Base-by-base conservation (phyloP, 2,888 invertebrate species). In the Lepidochitona cinerea region DNA sequence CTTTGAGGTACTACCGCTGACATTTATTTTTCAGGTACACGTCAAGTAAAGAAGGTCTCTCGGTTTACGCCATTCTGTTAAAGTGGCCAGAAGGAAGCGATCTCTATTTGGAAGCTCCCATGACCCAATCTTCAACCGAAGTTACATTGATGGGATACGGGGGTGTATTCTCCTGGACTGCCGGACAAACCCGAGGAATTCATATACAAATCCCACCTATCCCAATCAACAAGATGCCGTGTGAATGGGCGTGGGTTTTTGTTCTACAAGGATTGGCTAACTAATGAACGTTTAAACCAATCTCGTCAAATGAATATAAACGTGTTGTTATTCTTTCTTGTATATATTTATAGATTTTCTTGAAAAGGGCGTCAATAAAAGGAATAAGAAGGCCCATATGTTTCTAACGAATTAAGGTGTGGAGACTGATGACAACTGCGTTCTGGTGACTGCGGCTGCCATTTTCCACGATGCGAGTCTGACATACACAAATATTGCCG, bases 61-160 rank as follows among this genome's bases (percentile, higher is more conserved):
- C 72, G 35, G 91, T 95, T 26, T 96, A 94, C 88, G 95, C 94
- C 0, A 93, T 93, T 69, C 90, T 94, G 26, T 90, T 96, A 37
- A 88, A 92, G 0, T 96, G 96, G 95, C 96, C 96, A 0, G 85
- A 89, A 37, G 90, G 92, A 64, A 92, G 92, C 73, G 85, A 91
- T n/a, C 89, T 95, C 18, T 81, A 89, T 33, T 89, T 94, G 29
- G 92, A 91, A 76, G 89, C 92, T 0, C 85, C 92, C 1, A 87
- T 86, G 23, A 72, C 83, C 0, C 75, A 89, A 23, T 74, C 82
- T 0, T 79, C 84, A 7, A 88, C 90, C 1, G 84, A 84, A 65
- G 91, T 93, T 36, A 82, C 81, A 6, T 79, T 94, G 78, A 86
- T 94, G 37, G 94, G 94, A 7, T 91, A 83, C 65, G 6, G 32